phyloP scores from a whole-genome alignment of 2,888 invertebrate species.

The Hemaris fuciformis region DNA sequence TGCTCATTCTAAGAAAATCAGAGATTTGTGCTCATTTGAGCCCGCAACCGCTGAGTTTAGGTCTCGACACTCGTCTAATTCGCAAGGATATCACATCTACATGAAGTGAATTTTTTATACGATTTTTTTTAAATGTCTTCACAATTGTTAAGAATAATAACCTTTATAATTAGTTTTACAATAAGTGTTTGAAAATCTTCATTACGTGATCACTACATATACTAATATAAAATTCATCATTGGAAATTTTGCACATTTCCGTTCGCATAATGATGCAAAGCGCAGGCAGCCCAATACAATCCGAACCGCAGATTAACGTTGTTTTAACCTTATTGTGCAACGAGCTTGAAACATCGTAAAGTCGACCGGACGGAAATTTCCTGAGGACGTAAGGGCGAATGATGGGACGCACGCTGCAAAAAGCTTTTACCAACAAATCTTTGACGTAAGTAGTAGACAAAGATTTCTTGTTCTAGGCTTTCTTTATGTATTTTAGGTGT shows the following conservation, averaged over 20 bases:
- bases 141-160: too few relatives aligned
- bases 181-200: not conserved
- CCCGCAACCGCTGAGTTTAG: too few relatives aligned
- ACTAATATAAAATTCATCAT: not conserved
- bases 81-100: too few relatives aligned
- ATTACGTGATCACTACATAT: not conserved
- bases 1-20: too few relatives aligned
- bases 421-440: not conserved
- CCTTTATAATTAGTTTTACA: too few relatives aligned
- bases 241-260: not conserved
- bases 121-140: too few relatives aligned
- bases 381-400: not conserved
- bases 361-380: not conserved
- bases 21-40: too few relatives aligned
- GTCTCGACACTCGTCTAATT: too few relatives aligned
- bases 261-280: not conserved
- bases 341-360: not conserved
- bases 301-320: not conserved
- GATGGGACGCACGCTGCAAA: not conserved
- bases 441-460: too few relatives aligned
- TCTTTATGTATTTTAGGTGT: not conserved
- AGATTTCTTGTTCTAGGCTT: not conserved
- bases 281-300: not conserved
- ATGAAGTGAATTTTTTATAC: too few relatives aligned
- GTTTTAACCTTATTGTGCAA: constrained; percentile 7